Evolutionary conservation across 2,797 vertebrate genomes (phyloP), one percentile per base, ranked within the genome.

Genomic region (Ficedula albicollis): DNA sequence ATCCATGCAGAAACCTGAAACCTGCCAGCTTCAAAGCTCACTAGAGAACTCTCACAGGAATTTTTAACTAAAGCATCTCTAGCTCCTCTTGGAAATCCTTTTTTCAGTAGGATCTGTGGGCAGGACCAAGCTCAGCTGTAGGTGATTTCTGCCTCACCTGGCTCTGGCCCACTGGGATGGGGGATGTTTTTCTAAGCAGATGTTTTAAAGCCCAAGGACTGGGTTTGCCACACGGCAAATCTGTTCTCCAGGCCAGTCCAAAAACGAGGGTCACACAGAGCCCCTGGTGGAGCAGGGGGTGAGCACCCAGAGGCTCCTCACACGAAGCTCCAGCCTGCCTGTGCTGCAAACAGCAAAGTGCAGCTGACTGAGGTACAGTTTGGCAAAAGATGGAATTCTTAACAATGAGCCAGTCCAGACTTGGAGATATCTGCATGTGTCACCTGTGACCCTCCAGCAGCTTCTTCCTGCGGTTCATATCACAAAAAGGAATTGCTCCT

Each of bases 241-340:
- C 51, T 66, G 51, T 6, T 89, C 49, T 52, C 58, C 58, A 48
- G 52, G n/a, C 18, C 2, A 4, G 10, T 2, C 29, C 39, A 6
- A 15, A 26, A 34, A 19, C 0, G 0, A 26, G 22, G 10, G 17
- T 22, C 27, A 13, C 0, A 0, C 30, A 77, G 55, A 62, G 10
- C 11, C 38, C 3, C 0, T 0, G 5, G n/a, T 36, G 56, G 26
- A 68, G 56, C 63, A 83, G 38, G 44, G 30, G 11, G 8, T 15
- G 17, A 39, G 6, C 73, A 56, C 46, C 25, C 54, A 55, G 5
- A 6, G 4, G 15, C 7, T 70, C 36, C 21, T 30, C 44, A 25
- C 27, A 1, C 0, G 0, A 3, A 72, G 44, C 46, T 88, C 75
- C 41, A 89, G 54, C 27, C 52, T 64, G 29, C 38, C 58, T 43